These are phyloP conservation scores for Wiebesia pumilae DNA, from an alignment of 1,140 invertebrate genomes.

Conservation along the genomic window DNA sequence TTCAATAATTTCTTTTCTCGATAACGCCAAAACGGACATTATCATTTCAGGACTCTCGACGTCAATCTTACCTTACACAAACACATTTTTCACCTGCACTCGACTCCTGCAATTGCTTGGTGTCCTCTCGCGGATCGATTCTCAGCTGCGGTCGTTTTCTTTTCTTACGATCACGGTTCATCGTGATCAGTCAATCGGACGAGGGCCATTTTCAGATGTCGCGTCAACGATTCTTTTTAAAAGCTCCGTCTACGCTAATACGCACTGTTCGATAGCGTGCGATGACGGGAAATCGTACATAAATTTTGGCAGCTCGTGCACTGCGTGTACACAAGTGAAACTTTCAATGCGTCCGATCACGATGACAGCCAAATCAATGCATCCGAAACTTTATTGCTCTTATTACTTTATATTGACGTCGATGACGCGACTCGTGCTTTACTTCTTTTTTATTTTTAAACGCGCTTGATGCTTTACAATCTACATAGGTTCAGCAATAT, in stretches of 20 bases:
- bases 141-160: too few relatives aligned
- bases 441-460: constrained; percentile 22
- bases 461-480: background rate
- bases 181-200: too few relatives aligned
- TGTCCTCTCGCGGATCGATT: too few relatives aligned
- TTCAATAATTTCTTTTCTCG: too few relatives aligned
- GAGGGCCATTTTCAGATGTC: too few relatives aligned
- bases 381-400: constrained; percentile 1
- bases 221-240: too few relatives aligned
- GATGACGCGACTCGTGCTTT: background rate
- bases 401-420: background rate
- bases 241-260: background rate
- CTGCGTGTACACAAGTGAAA: background rate
- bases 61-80: too few relatives aligned
- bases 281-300: background rate
- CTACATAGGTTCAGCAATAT: background rate
- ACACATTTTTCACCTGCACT: too few relatives aligned
- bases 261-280: background rate
- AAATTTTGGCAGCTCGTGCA: background rate
- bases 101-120: too few relatives aligned
- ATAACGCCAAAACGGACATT: too few relatives aligned
- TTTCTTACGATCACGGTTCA: too few relatives aligned
- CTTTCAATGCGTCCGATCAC: background rate
- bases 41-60: too few relatives aligned
- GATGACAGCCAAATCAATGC: constrained; percentile 8